Percentiles rank a stretch among this genome's conserved stretches.
phyloP scores from a whole-genome alignment of 2,888 invertebrate species.

The Pollenia amentaria region DNA sequence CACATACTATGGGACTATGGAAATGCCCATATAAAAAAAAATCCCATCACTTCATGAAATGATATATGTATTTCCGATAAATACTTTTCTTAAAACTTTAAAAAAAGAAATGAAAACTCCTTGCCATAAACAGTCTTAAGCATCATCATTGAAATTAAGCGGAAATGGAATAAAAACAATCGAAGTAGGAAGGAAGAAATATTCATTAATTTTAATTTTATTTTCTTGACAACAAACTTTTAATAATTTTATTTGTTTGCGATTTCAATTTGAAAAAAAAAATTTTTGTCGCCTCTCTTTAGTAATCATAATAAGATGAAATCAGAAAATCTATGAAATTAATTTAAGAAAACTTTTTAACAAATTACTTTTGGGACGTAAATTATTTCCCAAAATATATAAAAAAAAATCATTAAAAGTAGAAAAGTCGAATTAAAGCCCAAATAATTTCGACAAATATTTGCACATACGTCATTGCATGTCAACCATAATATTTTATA shows the following conservation, averaged over 20 bases:
- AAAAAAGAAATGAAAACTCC: too few relatives aligned
- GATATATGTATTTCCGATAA: too few relatives aligned
- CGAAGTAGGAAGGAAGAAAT: neutral
- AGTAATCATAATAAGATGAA: too few relatives aligned
- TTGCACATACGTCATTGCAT: neutral
- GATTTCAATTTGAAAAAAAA: too few relatives aligned
- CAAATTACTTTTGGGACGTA: slow-evolving; percentile 5
- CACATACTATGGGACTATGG: too few relatives aligned
- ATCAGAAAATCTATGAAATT: too few relatives aligned
- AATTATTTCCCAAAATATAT: neutral
- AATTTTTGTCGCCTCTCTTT: too few relatives aligned
- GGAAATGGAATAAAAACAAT: neutral
- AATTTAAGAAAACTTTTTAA: neutral
- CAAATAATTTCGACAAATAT: slow-evolving; percentile 16
- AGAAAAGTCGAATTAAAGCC: neutral
- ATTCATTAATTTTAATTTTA: slow-evolving; percentile 14
- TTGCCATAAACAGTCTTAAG: too few relatives aligned
- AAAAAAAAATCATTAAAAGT: neutral
- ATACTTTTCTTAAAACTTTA: too few relatives aligned
- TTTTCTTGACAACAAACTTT: neutral
- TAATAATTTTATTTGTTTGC: too few relatives aligned
- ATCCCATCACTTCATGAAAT: too few relatives aligned
- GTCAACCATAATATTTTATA: neutral
- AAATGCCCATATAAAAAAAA: too few relatives aligned
- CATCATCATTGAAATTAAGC: slow-evolving; percentile 1